Evolutionary conservation across 2,888 invertebrate genomes (phyloP), one percentile per base, ranked within the genome.

Genomic region (Lypha dubia): DNA sequence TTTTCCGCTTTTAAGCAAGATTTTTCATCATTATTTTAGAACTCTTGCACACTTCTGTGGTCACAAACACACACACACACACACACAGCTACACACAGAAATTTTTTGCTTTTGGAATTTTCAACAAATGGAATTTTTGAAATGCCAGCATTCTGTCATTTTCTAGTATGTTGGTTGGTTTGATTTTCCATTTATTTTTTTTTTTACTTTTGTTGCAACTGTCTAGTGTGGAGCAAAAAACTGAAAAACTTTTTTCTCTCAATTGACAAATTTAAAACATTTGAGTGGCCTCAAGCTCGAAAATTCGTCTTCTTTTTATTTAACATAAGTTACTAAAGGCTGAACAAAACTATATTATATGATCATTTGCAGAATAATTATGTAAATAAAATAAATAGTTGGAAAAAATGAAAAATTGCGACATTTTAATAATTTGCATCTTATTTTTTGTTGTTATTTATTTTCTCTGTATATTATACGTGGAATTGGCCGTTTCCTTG

Each of bases 1-100:
- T 79, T 80, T 85, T 79, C 74, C 85, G 74, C 53, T 70, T 77
- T 67, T 22, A 53, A 85, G 53, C 73, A 70, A 67, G 41, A 79
- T 60, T 68, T 67, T 75, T 60, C 71, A 65, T 77, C 79, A 65
- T 74, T 68, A 70, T 80, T 53, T 75, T 62, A 17, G 53, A 53
- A 70, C 46, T 51, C 24, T 17, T 49, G 38, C 62, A 62, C 22
- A 51, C 20, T 49, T 20, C 9, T 20, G 9, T 56, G n/a, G 2
- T 4, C 15, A 28, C 24, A 53, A 6, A 24, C 22, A 73, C 28
- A 58, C 7, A 56, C 28, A 15, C 56, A 46, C 15, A 24, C 22
- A 73, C 28, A 58, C 7, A 56, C 28, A 15, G 46, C 32, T 9
- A 24, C 22, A 73, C 28, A 58, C 7, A 56, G 20, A 15, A 44